These are phyloP conservation scores for Agriopis leucophaearia DNA, from an alignment of 2,888 invertebrate species.

Conservation along the genomic window DNA sequence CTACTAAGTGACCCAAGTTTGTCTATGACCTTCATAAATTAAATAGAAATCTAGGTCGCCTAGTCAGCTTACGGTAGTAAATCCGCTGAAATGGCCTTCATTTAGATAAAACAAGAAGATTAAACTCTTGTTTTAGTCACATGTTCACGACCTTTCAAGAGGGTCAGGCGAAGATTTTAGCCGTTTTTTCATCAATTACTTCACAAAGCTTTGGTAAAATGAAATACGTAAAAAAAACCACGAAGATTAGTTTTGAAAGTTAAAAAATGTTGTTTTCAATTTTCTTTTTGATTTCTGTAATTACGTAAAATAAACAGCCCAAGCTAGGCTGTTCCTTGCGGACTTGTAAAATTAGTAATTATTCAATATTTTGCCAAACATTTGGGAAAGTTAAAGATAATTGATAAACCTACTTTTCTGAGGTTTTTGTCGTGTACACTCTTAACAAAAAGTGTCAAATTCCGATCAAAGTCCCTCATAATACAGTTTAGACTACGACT, in stretches of 20 bases:
- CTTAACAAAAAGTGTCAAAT: no score
- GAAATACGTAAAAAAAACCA: neutral
- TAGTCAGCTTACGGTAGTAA: conserved; percentile 29
- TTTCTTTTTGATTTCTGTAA: neutral
- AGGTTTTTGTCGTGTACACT: no score
- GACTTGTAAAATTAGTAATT: neutral
- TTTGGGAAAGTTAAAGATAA: no score
- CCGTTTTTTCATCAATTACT: neutral
- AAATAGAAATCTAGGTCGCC: conserved; percentile 25
- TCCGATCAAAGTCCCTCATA: no score
- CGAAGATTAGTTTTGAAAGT: neutral
- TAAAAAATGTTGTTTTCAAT: neutral
- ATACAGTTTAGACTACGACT: no score
- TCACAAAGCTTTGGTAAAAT: neutral
- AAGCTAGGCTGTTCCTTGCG: neutral
- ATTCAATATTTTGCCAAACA: no score
- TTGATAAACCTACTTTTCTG: no score
- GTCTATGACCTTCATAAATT: conserved; percentile 29
- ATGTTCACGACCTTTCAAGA: conserved; percentile 23
- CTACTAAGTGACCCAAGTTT: conserved; percentile 12
- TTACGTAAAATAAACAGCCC: neutral
- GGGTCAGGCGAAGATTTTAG: neutral
- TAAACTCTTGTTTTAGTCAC: conserved; percentile 22
- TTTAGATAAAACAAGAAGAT: conserved; percentile 33
- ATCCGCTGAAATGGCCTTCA: conserved; percentile 27